Conservation (phyloP, 2,888 invertebrate species). For the Athalia cordata region DNA sequence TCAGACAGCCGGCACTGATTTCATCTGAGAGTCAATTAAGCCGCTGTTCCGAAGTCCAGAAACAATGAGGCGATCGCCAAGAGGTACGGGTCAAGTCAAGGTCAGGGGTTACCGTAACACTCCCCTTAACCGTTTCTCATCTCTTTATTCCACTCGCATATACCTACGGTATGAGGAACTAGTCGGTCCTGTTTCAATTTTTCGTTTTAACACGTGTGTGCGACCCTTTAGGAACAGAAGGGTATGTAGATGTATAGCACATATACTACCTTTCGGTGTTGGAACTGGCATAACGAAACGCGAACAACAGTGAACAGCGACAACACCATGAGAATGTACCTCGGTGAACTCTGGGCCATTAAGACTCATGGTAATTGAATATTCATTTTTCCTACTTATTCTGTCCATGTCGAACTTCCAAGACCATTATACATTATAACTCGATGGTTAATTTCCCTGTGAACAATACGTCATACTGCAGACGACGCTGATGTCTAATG, state of each 20-base stretch:
- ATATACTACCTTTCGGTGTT: not conserved
- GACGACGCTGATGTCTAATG: not conserved
- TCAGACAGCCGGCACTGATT: constrained; percentile 42
- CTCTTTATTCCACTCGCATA: constrained; percentile 13
- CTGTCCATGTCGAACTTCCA: not conserved
- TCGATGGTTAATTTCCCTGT: constrained; percentile 18
- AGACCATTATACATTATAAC: not conserved
- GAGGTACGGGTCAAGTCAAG: constrained; percentile 36
- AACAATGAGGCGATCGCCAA: constrained; percentile 36
- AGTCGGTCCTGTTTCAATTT: not conserved
- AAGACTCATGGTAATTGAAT: constrained; percentile 25
- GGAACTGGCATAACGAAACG: constrained; percentile 18
- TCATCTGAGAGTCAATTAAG: constrained; percentile 46
- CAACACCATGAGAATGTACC: constrained; percentile 12
- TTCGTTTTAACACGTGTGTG: not conserved
- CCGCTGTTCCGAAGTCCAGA: constrained; percentile 25
- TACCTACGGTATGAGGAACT: not conserved
- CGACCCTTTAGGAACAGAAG: not conserved
- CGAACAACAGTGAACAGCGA: not conserved
- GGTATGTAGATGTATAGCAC: no score
- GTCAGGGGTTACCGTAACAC: constrained; percentile 36
- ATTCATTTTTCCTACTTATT: not conserved
- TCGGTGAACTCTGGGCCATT: constrained; percentile 23
- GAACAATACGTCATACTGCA: constrained; percentile 19
- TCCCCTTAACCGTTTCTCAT: not conserved